Evolutionary conservation across 2,113 vertebrate species (phyloP), one percentile per base, ranked within the genome.

Genomic region (Spizaetus ornatus): DNA sequence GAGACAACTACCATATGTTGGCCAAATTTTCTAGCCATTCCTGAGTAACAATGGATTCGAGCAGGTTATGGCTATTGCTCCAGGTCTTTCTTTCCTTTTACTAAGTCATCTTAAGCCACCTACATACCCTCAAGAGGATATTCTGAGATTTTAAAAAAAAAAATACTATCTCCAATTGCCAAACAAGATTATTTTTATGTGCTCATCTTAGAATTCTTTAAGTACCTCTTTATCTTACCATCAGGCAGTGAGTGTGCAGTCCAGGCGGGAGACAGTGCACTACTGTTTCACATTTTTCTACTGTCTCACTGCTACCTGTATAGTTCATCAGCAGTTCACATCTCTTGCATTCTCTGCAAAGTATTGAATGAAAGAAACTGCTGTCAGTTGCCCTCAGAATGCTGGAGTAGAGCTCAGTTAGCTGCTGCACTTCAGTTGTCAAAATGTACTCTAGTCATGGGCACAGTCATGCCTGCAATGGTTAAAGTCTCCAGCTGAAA

Each of bases 161-260:
- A 29, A 6, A 40, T 56, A 52, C 26, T 73, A 53, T 29, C 53
- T 56, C 22, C n/a, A 77, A 29, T 31, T 61, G 36, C 18, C 36
- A 87, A 59, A 61, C 7, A 72, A 86, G 9, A 72, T 36, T 9
- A 50, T 36, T 76, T 83, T 53, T 7, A n/a, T 9, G 4, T 13
- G 16, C 18, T 69, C 38, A 65, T 36, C 25, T 62, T 31, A 48
- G 13, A 67, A 63, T 56, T 72, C n/a, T 50, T 0, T 16, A 74
- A 65, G 34, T 11, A 42, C 5, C 32, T 66, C 23, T 52, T 45
- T 42, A 53, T 43, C 61, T 82, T 47, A 55, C n/a, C 3, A 7
- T 1, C 1, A 4, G 50, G 45, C 48, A 48, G 8, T 2, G 9
- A 84, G 42, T 2, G 15, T 69, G 38, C 40, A 4, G 9, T 19